Evolutionary conservation across 2,797 vertebrate species (phyloP), one percentile per base, ranked within the genome.

Genomic region (Triplophysa yarkandensis): DNA sequence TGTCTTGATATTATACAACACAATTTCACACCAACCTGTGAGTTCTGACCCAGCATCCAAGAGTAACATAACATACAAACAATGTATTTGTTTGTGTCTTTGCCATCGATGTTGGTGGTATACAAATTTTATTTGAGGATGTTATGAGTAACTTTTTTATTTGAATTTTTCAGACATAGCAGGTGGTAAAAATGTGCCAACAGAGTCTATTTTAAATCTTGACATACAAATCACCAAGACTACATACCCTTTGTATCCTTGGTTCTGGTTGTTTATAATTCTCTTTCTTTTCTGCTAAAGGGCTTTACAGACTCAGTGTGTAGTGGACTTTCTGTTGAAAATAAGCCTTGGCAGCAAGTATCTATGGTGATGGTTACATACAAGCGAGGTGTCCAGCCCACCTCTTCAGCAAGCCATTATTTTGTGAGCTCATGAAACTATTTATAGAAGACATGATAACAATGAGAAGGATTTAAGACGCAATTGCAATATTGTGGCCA

Each of bases 341-440:
- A 66, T 68, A 14, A 83, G 78, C 77, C 68, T 71, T 86, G 83
- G 79, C 81, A 79, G 67, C 43, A 68, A 17, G 88, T 88, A 75
- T 88, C 89, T 85, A 89, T 91, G 83, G 88, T 80, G 85, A 89
- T 86, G 43, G 32, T 34, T 76, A 75, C 76, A 89, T 80, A 90
- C 87, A 89, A 79, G 63, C 32, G 54, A 77, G 71, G 60, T 70
- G 75, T 81, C 73, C 77, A 80, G 73, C 76, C 80, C 85, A 41
- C 60, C 72, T 64, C 60, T 34, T 82, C 75, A 80, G 78, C 76
- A 69, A 86, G 83, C 83, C 75, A 80, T 86, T 72, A 83, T 77
- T 80, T 76, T 73, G 82, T 86, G 81, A 86, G 77, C 50, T 84
- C 86, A 88, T 16, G 14, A 41, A 19, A 17, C 23, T 68, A 50